A percentile compares a stretch with the other conserved stretches of the same genome.
These are phyloP conservation scores for Catotricha subobsoleta DNA, from an alignment of 2,888 invertebrate genomes.

Conservation along the genomic window DNA sequence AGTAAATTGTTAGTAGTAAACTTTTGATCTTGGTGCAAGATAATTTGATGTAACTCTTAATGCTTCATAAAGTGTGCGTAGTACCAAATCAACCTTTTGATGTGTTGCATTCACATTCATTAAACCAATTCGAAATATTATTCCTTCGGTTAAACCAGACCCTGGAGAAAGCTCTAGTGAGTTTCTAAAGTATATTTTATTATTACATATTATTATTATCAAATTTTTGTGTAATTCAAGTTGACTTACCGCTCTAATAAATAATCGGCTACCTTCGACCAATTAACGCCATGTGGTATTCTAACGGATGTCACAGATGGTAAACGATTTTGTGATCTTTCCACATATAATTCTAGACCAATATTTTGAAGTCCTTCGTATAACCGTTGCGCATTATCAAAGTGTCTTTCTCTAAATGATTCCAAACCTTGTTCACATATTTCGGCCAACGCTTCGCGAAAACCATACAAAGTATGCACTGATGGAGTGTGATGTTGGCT, in stretches of 20 bases:
- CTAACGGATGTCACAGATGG: slow-evolving; percentile 50
- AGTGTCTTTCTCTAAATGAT: slow-evolving; percentile 53
- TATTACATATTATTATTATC: background rate
- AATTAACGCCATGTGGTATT: slow-evolving; percentile 45
- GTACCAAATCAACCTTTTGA: slow-evolving; percentile 25
- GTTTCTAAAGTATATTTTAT: slow-evolving; percentile 20
- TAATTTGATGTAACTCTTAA: slow-evolving; percentile 3
- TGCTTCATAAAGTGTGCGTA: slow-evolving; percentile 25
- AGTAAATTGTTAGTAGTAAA: slow-evolving; percentile 7
- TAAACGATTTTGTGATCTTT: slow-evolving; percentile 43
- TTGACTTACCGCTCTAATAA: slow-evolving; percentile 45
- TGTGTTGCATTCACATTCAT: slow-evolving; percentile 45
- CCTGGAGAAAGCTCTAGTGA: slow-evolving; percentile 64
- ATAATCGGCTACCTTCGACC: slow-evolving; percentile 39
- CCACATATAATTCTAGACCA: slow-evolving; percentile 52
- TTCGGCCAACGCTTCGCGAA: slow-evolving; percentile 59
- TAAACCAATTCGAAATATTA: slow-evolving; percentile 68
- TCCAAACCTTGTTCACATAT: slow-evolving; percentile 53
- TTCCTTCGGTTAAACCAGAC: slow-evolving; percentile 61
- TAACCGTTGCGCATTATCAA: slow-evolving; percentile 42
- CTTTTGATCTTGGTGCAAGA: slow-evolving; percentile 1
- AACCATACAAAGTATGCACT: slow-evolving; percentile 58
- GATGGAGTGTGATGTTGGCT: slow-evolving; percentile 80
- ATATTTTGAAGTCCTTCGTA: slow-evolving; percentile 46
- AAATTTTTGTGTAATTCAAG: background rate